Evolutionary conservation across 1,140 invertebrate species (phyloP), one percentile per base, ranked within the genome.

Genomic region (Papilio polytes): DNA sequence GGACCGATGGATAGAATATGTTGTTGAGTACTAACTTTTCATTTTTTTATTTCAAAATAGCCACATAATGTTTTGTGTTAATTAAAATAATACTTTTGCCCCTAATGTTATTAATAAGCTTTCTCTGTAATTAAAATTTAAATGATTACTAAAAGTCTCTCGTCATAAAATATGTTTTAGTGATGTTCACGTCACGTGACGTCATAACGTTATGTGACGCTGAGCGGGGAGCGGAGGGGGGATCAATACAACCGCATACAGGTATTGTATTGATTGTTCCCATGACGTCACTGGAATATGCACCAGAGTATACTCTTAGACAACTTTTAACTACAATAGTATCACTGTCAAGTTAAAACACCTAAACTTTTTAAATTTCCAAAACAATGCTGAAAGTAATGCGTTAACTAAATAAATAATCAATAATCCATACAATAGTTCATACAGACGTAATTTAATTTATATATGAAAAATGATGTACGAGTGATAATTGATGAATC

Each of bases 401-500:
- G 36, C 36, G 36, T 41, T 41, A 0, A 41, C 7, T 41, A 8
- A 41, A 41, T 7, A 8, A 41, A 41, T 41, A 41, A 41, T 41
- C 36, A 41, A 41, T 41, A 41, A 41, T 41, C 7, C 36, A 36
- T 36, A 63, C n/a, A 66, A 66, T 66, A 66, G 31, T 63, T 13
- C 9, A 1, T 26, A 63, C 20, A 26, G 26, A 36, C 26, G 31
- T 70, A 70, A 13, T 70, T 70, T 70, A 31, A 70, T 70, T 36
- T 70, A 70, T 13, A 70, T 70, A 70, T 70, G 22, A 70, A 70
- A 70, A 70, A 36, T 70, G 63, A 70, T 70, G 63, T 70, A 70
- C 18, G 63, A 15, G 26, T 31, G 15, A 36, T 70, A 31, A 70
- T 70, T 31, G 63, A 70, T 70, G 63, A 15, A 70, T 70, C 63